phyloP scores from a whole-genome alignment of 1,140 invertebrate species.

The Wiebesia pumilae region DNA sequence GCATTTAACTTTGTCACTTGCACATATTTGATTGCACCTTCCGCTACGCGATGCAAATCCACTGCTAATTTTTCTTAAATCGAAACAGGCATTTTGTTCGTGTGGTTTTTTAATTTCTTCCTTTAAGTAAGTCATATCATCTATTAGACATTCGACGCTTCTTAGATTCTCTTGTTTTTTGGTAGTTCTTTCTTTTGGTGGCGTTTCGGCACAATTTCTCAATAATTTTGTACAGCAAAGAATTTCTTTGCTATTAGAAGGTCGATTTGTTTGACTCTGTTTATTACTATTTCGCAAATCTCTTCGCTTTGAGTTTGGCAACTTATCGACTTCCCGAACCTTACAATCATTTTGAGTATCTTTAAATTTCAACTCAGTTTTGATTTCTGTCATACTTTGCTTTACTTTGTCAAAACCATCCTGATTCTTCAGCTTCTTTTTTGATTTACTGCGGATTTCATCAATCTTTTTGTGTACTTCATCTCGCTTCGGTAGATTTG shows the following conservation, averaged over 20 bases:
- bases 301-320: background rate
- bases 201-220: background rate
- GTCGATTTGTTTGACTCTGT: background rate
- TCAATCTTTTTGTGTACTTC: background rate
- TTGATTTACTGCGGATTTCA: background rate
- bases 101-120: background rate
- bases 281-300: background rate
- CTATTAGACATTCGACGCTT: background rate
- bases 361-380: background rate
- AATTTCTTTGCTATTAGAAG: no score
- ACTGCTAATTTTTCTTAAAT: background rate
- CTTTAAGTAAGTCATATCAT: background rate
- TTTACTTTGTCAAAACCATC: background rate
- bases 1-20: background rate
- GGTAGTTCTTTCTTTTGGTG: background rate
- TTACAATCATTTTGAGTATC: background rate
- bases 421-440: conserved; percentile 7
- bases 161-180: background rate
- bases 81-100: background rate
- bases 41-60: background rate
- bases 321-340: background rate
- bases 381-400: background rate
- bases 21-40: background rate
- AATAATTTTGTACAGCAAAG: background rate
- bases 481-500: background rate